These are phyloP conservation scores for Sigmodon hispidus DNA, from an alignment of 2,113 vertebrate genomes.

Conservation along the genomic window DNA sequence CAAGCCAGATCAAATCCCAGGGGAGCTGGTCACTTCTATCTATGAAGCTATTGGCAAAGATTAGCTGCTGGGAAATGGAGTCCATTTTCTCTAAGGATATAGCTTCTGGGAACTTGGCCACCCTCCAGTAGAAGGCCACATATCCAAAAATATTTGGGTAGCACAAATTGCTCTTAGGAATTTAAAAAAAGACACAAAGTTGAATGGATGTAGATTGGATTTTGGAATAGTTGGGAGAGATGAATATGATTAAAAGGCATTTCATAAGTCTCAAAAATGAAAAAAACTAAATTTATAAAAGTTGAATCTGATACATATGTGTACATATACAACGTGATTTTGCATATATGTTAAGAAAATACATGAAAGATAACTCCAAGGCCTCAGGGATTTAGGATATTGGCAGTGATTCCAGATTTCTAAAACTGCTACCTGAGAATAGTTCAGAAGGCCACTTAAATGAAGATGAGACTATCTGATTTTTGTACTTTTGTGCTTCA, in stretches of 20 bases:
- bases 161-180: neutral
- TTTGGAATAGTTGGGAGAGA: neutral
- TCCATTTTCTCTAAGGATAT: neutral
- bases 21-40: neutral
- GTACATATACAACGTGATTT: neutral
- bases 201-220: neutral
- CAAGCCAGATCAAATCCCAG: neutral
- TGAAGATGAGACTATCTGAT: neutral
- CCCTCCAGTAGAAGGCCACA: neutral
- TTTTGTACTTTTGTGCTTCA: neutral
- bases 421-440: neutral
- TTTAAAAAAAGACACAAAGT: neutral
- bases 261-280: neutral
- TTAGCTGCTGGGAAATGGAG: neutral
- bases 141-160: neutral
- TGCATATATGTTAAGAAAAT: neutral
- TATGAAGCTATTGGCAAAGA: neutral
- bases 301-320: neutral
- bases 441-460: neutral
- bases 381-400: neutral
- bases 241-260: neutral
- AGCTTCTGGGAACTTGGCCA: neutral
- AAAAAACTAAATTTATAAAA: neutral
- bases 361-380: neutral
- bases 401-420: neutral